Evolutionary conservation across 2,797 vertebrate species (phyloP), one percentile per base, ranked within the genome.

Genomic region (Sciurus vulgaris): DNA sequence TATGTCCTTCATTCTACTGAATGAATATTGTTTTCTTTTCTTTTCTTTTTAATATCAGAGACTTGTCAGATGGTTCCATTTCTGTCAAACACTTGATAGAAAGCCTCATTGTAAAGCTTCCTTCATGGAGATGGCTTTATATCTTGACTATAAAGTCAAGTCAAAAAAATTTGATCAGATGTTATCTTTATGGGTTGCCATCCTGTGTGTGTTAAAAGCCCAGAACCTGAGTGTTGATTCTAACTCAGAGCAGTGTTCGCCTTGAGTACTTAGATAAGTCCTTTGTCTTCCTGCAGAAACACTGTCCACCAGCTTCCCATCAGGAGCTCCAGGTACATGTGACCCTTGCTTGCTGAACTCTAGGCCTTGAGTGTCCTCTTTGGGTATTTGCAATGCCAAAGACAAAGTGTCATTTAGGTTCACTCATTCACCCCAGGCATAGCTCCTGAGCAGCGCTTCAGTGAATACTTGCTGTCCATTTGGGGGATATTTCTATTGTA

Each of bases 81-180:
- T 86, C 89, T 95, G 79, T 91, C n/a, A 0, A 56, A 91, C 33
- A 5, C 85, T 81, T 86, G 93, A 94, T 94, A 70, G 84, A 73
- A 95, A 95, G 51, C 83, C 87, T 56, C 76, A 30, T 76, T 73
- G 79, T 63, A 93, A 92, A 95, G 49, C n/a, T 86, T 67, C 72
- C 84, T 95, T 81, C 56, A 30, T 70, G 78, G 85, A 70, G 76
- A 93, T 82, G 69, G 38, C 41, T 97, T 96, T 90, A 86, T 89
- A 85, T 79, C 35, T 94, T 86, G 91, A 59, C 44, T 83, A 54
- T 97, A 95, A 94, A 96, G 69, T 70, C 82, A 94, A 96, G 69
- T 70, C 82, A 38, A 51, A 67, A 89, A 96, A 85, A 95, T 91
- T 67, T 93, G 76, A 95, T 79, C 9, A 0, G 83, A 95, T 91